A percentile compares a stretch with the other conserved stretches of the same genome.
phyloP scores from a whole-genome alignment of 2,113 vertebrate genomes.

The Elanoides forficatus region DNA sequence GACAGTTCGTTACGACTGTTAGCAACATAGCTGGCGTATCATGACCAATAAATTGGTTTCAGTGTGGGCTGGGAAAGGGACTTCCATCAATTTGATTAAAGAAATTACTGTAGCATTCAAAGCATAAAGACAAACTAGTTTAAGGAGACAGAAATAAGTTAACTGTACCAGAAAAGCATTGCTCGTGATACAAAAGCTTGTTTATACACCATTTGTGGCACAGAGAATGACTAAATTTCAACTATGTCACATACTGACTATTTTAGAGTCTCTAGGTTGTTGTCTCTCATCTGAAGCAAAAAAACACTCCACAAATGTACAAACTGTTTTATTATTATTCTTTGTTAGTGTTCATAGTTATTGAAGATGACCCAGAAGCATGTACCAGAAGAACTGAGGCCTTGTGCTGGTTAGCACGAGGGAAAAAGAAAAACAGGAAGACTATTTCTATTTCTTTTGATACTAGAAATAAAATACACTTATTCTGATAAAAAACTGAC shows the following conservation, averaged over 20 bases:
- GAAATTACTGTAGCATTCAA: slow-evolving; percentile 97
- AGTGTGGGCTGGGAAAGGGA: slow-evolving; percentile 88
- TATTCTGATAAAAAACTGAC: not conserved
- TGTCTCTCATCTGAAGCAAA: not conserved
- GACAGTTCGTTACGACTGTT: slow-evolving; percentile 99
- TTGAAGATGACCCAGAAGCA: not conserved
- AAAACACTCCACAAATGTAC: not conserved
- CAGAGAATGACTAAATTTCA: slow-evolving; percentile 36
- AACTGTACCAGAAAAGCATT: slow-evolving; percentile 77
- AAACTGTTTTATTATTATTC: not conserved
- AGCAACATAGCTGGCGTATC: slow-evolving; percentile 95
- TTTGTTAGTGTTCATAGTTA: not conserved
- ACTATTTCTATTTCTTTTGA: not conserved
- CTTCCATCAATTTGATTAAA: slow-evolving; percentile 99
- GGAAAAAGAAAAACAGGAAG: not conserved
- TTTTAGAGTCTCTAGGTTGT: not conserved
- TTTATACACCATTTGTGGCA: slow-evolving; percentile 46
- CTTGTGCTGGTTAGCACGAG: not conserved
- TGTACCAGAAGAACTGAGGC: not conserved
- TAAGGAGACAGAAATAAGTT: slow-evolving; percentile 84
- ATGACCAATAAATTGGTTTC: slow-evolving; percentile 99
- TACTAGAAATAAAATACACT: not conserved
- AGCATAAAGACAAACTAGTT: slow-evolving; percentile 85
- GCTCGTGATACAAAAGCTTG: slow-evolving; percentile 66
- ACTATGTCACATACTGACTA: not conserved